These are phyloP conservation scores for Falco cherrug DNA, from an alignment of 2,797 vertebrate species.

Conservation along the genomic window DNA sequence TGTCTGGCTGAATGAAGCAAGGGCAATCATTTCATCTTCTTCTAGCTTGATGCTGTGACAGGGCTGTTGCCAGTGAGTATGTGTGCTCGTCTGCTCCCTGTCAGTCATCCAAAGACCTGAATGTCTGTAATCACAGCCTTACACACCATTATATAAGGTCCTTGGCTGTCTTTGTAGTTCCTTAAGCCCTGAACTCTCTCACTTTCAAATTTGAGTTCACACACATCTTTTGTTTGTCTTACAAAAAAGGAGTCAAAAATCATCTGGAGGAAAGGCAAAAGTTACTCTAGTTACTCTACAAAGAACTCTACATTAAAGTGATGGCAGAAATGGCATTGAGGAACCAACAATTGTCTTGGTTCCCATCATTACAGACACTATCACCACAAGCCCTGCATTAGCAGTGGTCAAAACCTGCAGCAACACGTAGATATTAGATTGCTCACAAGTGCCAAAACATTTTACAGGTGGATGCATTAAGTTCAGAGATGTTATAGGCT, in stretches of 20 bases:
- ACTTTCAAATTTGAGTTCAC: not conserved
- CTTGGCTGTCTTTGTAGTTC: not conserved
- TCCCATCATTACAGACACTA: not conserved
- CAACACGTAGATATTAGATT: not conserved
- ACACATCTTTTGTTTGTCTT: not conserved
- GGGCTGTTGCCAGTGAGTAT: rapidly evolving
- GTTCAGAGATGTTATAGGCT: not conserved
- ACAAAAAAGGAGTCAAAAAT: not conserved
- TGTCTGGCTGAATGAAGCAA: not conserved
- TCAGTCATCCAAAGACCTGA: not conserved
- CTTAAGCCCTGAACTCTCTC: not conserved
- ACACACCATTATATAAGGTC: not conserved
- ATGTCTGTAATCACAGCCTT: not conserved
- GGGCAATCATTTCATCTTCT: not conserved
- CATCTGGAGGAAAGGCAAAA: not conserved
- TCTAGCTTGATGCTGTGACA: not conserved
- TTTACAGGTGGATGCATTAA: not conserved
- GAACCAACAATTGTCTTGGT: not conserved
- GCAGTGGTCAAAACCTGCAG: not conserved
- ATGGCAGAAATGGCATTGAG: not conserved
- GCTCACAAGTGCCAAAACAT: not conserved
- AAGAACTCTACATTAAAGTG: not conserved
- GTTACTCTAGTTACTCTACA: not conserved
- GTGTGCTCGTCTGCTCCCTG: not conserved
- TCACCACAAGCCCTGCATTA: not conserved